phyloP scores from a whole-genome alignment of 2,113 vertebrate species.

The Bubo scandiacus region DNA sequence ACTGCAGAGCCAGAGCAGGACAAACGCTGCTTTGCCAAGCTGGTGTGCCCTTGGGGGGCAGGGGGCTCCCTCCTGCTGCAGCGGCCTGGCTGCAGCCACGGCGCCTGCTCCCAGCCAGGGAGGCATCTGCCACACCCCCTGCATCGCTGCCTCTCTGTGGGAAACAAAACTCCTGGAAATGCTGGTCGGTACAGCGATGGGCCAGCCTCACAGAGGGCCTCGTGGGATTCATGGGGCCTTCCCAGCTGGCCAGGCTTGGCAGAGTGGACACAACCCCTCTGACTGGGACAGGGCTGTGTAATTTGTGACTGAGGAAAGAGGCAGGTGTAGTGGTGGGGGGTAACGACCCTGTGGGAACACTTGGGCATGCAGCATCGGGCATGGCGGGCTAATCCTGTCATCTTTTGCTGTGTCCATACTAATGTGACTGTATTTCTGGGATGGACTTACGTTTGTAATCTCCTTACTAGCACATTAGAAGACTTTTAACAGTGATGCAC shows the following conservation, averaged over 20 bases:
- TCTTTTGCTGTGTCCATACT: not conserved
- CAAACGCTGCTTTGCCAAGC: not conserved
- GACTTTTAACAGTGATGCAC: not conserved
- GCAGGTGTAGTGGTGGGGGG: not conserved
- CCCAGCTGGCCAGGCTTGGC: not conserved
- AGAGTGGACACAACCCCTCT: not conserved
- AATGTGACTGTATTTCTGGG: not conserved
- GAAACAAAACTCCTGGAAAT: not conserved
- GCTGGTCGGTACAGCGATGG: fast-evolving
- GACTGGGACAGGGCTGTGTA: not conserved
- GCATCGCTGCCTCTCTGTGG: fast-evolving
- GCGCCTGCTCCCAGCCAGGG: not conserved
- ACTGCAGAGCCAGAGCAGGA: not conserved
- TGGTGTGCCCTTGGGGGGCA: not conserved
- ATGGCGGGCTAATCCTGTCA: not conserved
- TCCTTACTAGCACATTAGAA: not conserved
- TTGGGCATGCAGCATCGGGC: fast-evolving
- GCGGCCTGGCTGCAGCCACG: not conserved
- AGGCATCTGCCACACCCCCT: not conserved
- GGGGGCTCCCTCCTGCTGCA: not conserved
- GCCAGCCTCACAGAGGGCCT: not conserved
- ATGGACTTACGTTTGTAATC: not conserved
- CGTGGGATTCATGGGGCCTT: not conserved
- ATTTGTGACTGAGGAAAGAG: not conserved
- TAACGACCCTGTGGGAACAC: not conserved